Conservation (phyloP, 2,113 vertebrate genomes). For the Prolemur simus region DNA sequence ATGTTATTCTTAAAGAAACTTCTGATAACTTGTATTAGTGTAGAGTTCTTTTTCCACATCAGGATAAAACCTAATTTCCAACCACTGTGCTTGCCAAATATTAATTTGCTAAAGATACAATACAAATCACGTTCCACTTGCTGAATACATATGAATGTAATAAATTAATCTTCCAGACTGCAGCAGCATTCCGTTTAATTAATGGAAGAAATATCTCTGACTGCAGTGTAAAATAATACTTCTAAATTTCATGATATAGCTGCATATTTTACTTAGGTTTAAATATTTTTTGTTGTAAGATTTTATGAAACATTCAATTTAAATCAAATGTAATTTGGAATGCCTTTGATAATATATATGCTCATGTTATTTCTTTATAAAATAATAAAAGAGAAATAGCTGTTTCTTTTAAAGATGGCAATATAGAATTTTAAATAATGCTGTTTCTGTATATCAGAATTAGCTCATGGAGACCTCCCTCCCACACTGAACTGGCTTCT, state of each 20-base stretch:
- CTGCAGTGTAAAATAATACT: background rate
- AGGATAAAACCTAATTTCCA: conserved; percentile 44
- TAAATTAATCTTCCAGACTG: background rate
- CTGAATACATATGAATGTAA: background rate
- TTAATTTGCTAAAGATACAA: conserved; percentile 42
- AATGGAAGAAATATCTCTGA: background rate
- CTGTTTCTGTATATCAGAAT: background rate
- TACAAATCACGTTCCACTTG: background rate
- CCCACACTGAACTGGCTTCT: background rate
- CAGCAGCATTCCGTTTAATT: background rate
- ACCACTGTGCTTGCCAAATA: conserved; percentile 15
- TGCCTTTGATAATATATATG: background rate
- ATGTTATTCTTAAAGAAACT: background rate
- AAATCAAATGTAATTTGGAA: background rate
- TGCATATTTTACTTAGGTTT: background rate
- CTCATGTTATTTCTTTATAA: background rate
- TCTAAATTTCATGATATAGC: background rate
- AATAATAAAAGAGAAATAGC: background rate
- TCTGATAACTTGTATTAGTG: background rate
- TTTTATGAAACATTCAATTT: background rate
- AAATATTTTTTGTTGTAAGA: background rate
- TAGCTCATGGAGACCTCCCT: background rate
- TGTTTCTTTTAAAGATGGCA: background rate
- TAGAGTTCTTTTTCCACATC: background rate
- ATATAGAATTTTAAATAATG: background rate